phyloP scores from a whole-genome alignment of 2,888 invertebrate species.

The Ditylenchus weischeri region DNA sequence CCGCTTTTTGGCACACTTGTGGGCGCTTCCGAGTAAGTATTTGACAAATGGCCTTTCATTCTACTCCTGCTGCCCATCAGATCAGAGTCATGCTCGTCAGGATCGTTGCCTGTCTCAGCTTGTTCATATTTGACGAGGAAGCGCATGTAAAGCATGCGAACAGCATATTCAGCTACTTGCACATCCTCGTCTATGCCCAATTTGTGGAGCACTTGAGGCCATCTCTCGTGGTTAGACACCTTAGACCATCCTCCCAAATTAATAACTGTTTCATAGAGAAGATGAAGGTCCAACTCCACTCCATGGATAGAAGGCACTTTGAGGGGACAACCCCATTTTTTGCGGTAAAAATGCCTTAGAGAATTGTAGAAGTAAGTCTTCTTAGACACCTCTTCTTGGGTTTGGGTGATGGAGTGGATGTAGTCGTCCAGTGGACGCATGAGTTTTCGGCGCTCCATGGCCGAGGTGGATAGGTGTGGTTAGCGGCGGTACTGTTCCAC shows the following conservation, averaged over 20 bases:
- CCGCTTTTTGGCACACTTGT: conserved; percentile 33
- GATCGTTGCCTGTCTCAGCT: conserved; percentile 49
- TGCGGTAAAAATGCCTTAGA: conserved; percentile 53
- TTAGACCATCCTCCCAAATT: conserved; percentile 89
- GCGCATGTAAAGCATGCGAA: conserved; percentile 65
- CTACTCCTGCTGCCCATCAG: conserved; percentile 27
- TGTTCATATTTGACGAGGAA: conserved; percentile 52
- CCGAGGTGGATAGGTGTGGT: too few relatives aligned
- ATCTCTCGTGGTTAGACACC: conserved; percentile 62
- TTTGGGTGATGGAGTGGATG: conserved; percentile 41
- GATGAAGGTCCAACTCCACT: conserved; percentile 83
- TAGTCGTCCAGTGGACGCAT: conserved; percentile 46
- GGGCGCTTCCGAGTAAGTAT: conserved; percentile 50
- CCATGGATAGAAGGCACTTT: conserved; percentile 79
- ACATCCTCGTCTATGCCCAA: conserved; percentile 29
- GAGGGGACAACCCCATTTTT: conserved; percentile 60
- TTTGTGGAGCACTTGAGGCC: conserved; percentile 41
- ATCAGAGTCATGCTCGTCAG: conserved; percentile 40
- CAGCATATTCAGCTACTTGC: conserved; percentile 77
- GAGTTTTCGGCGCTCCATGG: conserved; percentile 32
- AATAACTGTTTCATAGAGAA: conserved; percentile 84
- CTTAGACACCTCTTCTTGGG: conserved; percentile 65
- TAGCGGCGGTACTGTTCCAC: too few relatives aligned
- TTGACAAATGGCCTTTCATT: conserved; percentile 30
- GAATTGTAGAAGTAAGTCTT: conserved; percentile 46